These are phyloP conservation scores for Cephus rjabovi DNA, from an alignment of 2,888 invertebrate species.

Conservation along the genomic window DNA sequence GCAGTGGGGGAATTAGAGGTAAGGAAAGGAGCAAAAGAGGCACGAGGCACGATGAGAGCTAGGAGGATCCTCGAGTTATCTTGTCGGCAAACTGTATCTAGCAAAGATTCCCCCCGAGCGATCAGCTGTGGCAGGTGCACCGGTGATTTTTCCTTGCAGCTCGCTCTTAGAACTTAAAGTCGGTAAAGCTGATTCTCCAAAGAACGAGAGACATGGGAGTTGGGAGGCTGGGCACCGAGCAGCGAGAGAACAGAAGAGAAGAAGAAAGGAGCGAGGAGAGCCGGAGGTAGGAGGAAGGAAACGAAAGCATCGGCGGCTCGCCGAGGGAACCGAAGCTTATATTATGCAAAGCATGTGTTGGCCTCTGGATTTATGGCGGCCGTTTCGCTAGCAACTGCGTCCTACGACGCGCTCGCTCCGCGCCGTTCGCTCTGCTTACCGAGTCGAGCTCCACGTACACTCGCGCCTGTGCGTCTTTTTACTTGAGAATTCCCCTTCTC, in stretches of 20 bases:
- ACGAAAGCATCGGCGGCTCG: slow-evolving; percentile 31
- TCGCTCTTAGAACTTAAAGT: slow-evolving; percentile 43
- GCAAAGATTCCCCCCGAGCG: background rate
- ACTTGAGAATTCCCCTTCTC: slow-evolving; percentile 16
- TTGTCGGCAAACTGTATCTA: background rate
- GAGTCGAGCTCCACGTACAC: slow-evolving; percentile 16
- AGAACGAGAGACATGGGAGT: slow-evolving; percentile 11
- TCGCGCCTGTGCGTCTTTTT: slow-evolving; percentile 28
- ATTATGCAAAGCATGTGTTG: slow-evolving; percentile 65
- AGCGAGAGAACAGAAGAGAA: slow-evolving; percentile 14
- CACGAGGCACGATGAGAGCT: too few species aligned
- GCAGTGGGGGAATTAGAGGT: too few species aligned
- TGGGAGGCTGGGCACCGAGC: background rate
- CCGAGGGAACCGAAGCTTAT: slow-evolving; percentile 53
- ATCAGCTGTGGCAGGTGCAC: background rate
- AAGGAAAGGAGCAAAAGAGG: too few species aligned
- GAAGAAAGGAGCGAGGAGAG: slow-evolving; percentile 16
- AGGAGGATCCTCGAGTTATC: too few species aligned
- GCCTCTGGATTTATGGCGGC: slow-evolving; percentile 58
- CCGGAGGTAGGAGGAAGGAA: slow-evolving; percentile 1
- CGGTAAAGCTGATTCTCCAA: slow-evolving; percentile 50
- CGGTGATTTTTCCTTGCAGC: background rate
- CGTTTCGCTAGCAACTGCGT: slow-evolving; percentile 55
- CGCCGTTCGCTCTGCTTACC: too few species aligned
- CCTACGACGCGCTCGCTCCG: slow-evolving; percentile 26